Evolutionary conservation across 2,888 invertebrate genomes (phyloP).

Genomic region (Calameuta idolon): DNA sequence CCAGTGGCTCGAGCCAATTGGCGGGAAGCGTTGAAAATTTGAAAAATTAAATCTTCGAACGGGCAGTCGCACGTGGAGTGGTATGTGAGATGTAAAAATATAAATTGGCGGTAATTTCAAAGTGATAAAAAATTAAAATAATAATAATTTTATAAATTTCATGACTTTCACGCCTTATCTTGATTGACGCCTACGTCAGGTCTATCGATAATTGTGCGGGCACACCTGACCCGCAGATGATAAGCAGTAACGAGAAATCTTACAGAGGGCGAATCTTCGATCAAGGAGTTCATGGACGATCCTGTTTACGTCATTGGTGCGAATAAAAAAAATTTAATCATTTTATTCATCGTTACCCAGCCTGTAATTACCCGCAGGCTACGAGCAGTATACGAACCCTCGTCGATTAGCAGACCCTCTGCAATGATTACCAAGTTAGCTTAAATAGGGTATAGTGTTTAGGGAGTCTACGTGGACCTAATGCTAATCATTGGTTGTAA

Average conservation of each 20-base stretch:
- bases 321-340: constrained; percentile 58
- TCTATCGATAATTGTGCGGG: not conserved
- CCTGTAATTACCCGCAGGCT: constrained; percentile 64
- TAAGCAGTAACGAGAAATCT: not conserved
- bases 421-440: constrained; percentile 64
- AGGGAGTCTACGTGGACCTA: constrained; percentile 52
- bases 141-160: not conserved
- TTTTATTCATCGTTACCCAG: constrained; percentile 62
- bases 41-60: not conserved
- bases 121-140: not conserved
- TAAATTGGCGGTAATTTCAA: not conserved
- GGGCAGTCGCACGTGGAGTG: not conserved
- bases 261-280: not conserved
- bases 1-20: not conserved
- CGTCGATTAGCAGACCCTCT: constrained; percentile 53
- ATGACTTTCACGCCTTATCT: not conserved
- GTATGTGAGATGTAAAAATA: not conserved
- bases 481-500: constrained; percentile 40
- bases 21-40: not conserved
- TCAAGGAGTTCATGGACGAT: not conserved
- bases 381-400: constrained; percentile 44
- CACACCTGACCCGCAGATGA: not conserved
- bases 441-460: constrained; percentile 64
- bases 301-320: not conserved
- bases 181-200: no score